These are phyloP conservation scores for Tachina fera DNA, from an alignment of 2,888 invertebrate genomes.

Conservation along the genomic window DNA sequence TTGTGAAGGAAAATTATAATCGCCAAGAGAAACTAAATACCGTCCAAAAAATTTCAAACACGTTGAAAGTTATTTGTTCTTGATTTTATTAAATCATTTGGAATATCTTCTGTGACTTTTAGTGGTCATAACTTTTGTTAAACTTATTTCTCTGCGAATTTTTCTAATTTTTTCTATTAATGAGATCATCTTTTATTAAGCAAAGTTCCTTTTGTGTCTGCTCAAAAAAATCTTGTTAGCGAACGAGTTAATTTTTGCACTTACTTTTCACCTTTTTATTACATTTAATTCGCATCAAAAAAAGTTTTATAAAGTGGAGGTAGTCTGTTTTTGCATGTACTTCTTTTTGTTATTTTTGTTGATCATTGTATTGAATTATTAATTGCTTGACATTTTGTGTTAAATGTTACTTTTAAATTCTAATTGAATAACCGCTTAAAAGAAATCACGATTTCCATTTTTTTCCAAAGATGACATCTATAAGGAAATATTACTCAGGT, in stretches of 20 bases:
- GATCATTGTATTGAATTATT: slow-evolving; percentile 58
- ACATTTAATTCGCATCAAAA: slow-evolving; percentile 7
- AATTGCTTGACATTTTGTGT: slow-evolving; percentile 65
- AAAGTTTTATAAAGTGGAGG: slow-evolving; percentile 22
- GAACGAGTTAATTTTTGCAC: slow-evolving; percentile 42
- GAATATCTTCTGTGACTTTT: too few species aligned
- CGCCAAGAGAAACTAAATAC: too few species aligned
- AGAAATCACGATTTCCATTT: slow-evolving; percentile 32
- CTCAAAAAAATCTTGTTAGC: slow-evolving; percentile 11
- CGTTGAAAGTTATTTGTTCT: too few species aligned
- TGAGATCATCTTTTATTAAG: slow-evolving; percentile 9
- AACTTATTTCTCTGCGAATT: not conserved
- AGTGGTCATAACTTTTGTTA: too few species aligned
- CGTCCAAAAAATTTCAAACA: too few species aligned
- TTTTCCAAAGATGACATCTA: not conserved
- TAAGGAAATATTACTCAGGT: too few species aligned
- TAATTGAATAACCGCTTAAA: slow-evolving; percentile 60
- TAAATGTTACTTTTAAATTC: slow-evolving; percentile 42
- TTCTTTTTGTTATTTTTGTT: slow-evolving; percentile 15
- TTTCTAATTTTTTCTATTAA: not conserved
- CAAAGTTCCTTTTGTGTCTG: slow-evolving; percentile 13
- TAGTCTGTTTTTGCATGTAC: slow-evolving; percentile 15
- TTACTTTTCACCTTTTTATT: slow-evolving; percentile 44
- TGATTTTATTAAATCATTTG: too few species aligned
- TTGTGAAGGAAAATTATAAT: too few species aligned